Conservation (phyloP, 2,113 vertebrate genomes). For the Sinosuthora webbiana region DNA sequence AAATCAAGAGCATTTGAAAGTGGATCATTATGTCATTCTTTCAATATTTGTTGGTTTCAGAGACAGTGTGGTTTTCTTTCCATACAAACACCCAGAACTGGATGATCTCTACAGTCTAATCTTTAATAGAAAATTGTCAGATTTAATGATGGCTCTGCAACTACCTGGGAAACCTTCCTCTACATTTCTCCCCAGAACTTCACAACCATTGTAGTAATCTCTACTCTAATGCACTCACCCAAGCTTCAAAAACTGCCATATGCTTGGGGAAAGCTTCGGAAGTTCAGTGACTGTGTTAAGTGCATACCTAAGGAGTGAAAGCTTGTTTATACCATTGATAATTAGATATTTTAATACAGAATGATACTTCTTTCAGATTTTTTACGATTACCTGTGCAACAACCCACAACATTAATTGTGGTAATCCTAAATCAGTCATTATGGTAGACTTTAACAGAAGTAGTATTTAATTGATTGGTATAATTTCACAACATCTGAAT, state of each 20-base stretch:
- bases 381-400: not conserved
- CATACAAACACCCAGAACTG: not conserved
- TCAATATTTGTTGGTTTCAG: not conserved
- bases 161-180: not conserved
- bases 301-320: not conserved
- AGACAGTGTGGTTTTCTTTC: not conserved
- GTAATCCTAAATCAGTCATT: not conserved
- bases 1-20: constrained; percentile 31
- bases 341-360: not conserved
- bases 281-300: not conserved
- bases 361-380: not conserved
- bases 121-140: constrained; percentile 21
- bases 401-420: not conserved
- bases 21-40: not conserved
- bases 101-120: constrained; percentile 4
- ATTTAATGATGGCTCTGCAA: constrained; percentile 24
- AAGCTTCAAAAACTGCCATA: not conserved
- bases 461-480: not conserved
- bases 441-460: not conserved
- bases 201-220: not conserved
- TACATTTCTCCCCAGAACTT: not conserved
- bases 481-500: not conserved
- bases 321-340: not conserved
- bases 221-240: not conserved
- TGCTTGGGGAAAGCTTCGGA: not conserved